Evolutionary conservation across 2,113 vertebrate genomes (phyloP).

Genomic region (Vulpes vulpes): DNA sequence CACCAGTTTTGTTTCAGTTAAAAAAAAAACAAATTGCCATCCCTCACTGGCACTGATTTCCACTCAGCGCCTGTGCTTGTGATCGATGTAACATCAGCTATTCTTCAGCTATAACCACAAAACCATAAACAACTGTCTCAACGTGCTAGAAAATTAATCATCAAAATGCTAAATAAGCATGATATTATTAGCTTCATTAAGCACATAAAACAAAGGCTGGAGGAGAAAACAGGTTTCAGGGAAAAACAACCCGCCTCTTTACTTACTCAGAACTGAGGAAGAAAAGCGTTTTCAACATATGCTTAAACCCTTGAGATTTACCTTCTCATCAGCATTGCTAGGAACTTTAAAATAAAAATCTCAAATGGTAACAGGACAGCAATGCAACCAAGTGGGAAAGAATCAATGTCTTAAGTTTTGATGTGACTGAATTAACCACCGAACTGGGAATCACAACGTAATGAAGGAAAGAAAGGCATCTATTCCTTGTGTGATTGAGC

Average conservation of each 20-base stretch:
- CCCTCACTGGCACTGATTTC: not conserved
- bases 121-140: constrained; percentile 66
- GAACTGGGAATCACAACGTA: fast-evolving
- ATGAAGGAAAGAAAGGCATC: not conserved
- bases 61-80: not conserved
- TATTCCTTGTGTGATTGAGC: no score
- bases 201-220: constrained; percentile 64
- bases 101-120: constrained; percentile 41
- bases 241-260: constrained; percentile 9
- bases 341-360: constrained; percentile 54
- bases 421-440: not conserved
- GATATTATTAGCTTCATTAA: constrained; percentile 76
- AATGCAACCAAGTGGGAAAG: not conserved
- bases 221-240: constrained; percentile 49
- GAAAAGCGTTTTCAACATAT: constrained; percentile 36
- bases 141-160: constrained; percentile 76
- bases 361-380: not conserved
- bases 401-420: not conserved
- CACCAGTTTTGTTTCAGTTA: not conserved
- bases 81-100: constrained; percentile 43
- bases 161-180: constrained; percentile 73
- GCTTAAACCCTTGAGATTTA: not conserved
- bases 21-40: not conserved
- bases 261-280: constrained; percentile 8
- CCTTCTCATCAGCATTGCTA: not conserved